phyloP scores from a whole-genome alignment of 2,888 invertebrate species.

The Dione juno region DNA sequence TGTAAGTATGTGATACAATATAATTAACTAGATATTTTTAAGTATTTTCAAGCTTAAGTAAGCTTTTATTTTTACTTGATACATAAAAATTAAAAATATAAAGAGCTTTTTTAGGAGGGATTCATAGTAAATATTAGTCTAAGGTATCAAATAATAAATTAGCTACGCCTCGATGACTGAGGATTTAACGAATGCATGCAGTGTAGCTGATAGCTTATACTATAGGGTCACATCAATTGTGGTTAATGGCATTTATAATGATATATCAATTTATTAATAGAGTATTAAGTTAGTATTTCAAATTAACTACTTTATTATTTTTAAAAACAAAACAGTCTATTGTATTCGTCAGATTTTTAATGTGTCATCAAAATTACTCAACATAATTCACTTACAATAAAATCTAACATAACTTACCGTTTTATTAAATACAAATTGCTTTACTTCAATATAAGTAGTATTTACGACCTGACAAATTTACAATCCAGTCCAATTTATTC shows the following conservation, averaged over 20 bases:
- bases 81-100: too few relatives aligned
- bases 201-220: conserved; percentile 45
- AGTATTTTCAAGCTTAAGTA: too few relatives aligned
- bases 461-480: conserved; percentile 37
- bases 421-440: conserved; percentile 27
- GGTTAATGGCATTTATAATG: conserved; percentile 37
- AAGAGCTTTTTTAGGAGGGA: too few relatives aligned
- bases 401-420: background rate
- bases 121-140: too few relatives aligned
- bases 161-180: conserved; percentile 59
- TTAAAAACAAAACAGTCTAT: too few relatives aligned
- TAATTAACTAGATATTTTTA: background rate
- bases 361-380: background rate
- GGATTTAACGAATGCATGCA: conserved; percentile 60
- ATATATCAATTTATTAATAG: conserved; percentile 15
- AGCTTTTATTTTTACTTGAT: too few relatives aligned
- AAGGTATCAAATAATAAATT: too few relatives aligned
- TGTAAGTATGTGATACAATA: background rate
- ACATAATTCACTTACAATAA: background rate
- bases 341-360: background rate
- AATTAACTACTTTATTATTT: too few relatives aligned
- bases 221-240: conserved; percentile 42
- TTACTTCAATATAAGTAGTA: conserved; percentile 27
- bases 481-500: conserved; percentile 40
- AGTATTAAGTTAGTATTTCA: background rate